Evolutionary conservation across 2,888 invertebrate genomes (phyloP).

Genomic region (Prosopocoilus inquinatus): DNA sequence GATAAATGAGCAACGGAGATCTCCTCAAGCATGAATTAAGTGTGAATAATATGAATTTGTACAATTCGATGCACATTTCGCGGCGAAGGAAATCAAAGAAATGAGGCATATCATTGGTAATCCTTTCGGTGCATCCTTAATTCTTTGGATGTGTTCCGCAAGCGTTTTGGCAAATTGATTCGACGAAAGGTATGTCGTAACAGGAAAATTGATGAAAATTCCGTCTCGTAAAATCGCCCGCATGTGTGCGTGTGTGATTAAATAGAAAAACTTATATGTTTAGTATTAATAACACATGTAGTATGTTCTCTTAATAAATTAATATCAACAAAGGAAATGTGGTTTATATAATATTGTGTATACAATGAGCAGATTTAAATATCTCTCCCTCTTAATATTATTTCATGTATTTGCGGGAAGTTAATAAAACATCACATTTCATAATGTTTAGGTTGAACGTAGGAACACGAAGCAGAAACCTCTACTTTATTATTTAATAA

Average conservation of each 20-base stretch:
- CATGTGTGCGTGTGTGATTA: neutral
- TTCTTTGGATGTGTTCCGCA: too few species aligned
- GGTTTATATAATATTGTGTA: slow-evolving; percentile 32
- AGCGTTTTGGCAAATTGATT: too few species aligned
- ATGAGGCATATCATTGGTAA: slow-evolving; percentile 33
- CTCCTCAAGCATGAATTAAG: slow-evolving; percentile 26
- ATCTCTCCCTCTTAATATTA: slow-evolving; percentile 14
- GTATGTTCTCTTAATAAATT: slow-evolving; percentile 30
- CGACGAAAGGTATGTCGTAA: too few species aligned
- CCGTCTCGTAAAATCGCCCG: too few species aligned
- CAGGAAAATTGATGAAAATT: too few species aligned
- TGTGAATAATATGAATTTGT: slow-evolving; percentile 24
- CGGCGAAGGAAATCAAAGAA: slow-evolving; percentile 31
- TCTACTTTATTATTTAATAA: slow-evolving; percentile 21
- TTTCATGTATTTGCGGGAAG: slow-evolving; percentile 17
- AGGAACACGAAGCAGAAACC: slow-evolving; percentile 22
- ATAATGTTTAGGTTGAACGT: slow-evolving; percentile 18
- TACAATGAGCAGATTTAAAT: slow-evolving; percentile 18
- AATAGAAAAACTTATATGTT: slow-evolving; percentile 26
- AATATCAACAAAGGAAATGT: slow-evolving; percentile 35
- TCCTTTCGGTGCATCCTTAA: neutral
- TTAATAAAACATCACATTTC: slow-evolving; percentile 17
- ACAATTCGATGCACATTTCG: slow-evolving; percentile 18
- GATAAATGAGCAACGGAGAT: neutral
- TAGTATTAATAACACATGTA: slow-evolving; percentile 31